Evolutionary conservation across 2,797 vertebrate genomes (phyloP).

Genomic region (Pseudochaenichthys georgianus): DNA sequence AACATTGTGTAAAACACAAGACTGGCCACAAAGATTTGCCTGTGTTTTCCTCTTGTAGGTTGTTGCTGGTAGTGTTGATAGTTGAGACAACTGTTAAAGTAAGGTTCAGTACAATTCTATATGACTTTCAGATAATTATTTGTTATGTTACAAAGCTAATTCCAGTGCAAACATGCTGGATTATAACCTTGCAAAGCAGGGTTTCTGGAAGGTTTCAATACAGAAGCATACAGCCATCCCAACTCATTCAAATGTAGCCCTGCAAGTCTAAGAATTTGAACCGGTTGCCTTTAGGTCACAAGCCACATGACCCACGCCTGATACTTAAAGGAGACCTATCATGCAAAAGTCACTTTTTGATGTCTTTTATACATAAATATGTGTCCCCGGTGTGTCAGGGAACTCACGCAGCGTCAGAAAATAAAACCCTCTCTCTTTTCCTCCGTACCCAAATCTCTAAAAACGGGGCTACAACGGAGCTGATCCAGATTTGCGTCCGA

Average conservation of each 20-base stretch:
- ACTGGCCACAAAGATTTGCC: not conserved
- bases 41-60: constrained; percentile 11
- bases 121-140: constrained; percentile 23
- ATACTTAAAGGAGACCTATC: not conserved
- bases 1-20: not conserved
- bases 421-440: too few species aligned
- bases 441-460: too few species aligned
- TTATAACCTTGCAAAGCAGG: constrained; percentile 19
- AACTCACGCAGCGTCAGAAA: too few species aligned
- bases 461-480: too few species aligned
- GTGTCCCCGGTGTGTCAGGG: too few species aligned
- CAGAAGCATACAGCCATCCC: not conserved
- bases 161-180: constrained; percentile 15
- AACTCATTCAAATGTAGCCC: constrained; percentile 1
- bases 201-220: constrained; percentile 12
- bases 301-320: constrained; percentile 1
- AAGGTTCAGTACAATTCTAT: constrained; percentile 6
- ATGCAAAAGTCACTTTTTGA: too few species aligned
- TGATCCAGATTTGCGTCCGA: too few species aligned
- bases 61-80: constrained; percentile 38
- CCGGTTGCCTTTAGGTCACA: not conserved
- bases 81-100: constrained; percentile 18
- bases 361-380: too few species aligned
- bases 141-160: constrained; percentile 25
- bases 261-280: constrained; percentile 7